phyloP scores from a whole-genome alignment of 2,888 invertebrate species.

The Corythucha ciliata region DNA sequence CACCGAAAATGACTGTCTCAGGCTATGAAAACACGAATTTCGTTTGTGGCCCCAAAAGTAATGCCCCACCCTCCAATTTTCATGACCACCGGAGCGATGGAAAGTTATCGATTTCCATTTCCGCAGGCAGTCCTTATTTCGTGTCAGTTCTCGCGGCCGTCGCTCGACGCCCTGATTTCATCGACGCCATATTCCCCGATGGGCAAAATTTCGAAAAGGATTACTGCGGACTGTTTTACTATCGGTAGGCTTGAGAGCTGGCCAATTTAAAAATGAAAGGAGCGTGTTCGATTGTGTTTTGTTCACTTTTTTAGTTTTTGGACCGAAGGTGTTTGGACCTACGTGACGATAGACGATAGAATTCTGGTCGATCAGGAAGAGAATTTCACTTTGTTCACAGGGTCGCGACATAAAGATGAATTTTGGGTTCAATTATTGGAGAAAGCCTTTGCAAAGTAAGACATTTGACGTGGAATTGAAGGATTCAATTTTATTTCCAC shows the following conservation, averaged over 20 bases:
- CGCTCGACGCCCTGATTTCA: background rate
- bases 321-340: conserved; percentile 12
- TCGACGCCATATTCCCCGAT: conserved; percentile 12
- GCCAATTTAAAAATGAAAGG: background rate
- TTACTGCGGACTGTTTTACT: conserved; percentile 18
- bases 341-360: conserved; percentile 10
- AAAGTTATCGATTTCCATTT: too few species aligned
- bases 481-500: background rate
- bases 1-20: too few species aligned
- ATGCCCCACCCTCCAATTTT: too few species aligned
- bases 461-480: background rate
- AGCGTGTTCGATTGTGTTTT: background rate
- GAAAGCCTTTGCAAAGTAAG: conserved; percentile 18
- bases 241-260: conserved; percentile 5
- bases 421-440: conserved; percentile 13
- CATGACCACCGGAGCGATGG: too few species aligned
- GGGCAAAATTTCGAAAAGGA: conserved; percentile 8
- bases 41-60: too few species aligned
- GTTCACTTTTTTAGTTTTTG: conserved; percentile 13
- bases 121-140: conserved; percentile 13
- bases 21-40: too few species aligned
- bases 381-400: conserved; percentile 1
- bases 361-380: conserved; percentile 1
- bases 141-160: conserved; percentile 9
- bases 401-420: conserved; percentile 13